Percentiles rank a stretch among this genome's conserved stretches.
phyloP scores from a whole-genome alignment of 2,888 invertebrate species.

The Apeira syringaria region DNA sequence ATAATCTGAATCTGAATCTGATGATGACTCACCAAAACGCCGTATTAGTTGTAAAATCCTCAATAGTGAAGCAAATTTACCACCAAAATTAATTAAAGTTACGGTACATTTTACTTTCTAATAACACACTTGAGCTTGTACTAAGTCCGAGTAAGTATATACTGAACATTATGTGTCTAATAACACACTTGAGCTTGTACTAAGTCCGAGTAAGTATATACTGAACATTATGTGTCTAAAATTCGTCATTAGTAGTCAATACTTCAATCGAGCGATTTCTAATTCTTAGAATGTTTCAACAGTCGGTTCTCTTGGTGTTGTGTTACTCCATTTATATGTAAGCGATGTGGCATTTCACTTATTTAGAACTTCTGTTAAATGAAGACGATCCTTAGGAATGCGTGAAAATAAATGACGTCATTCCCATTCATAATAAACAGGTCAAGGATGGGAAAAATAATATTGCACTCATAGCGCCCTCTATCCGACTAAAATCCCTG shows the following conservation, averaged over 20 bases:
- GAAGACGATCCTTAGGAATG: slow-evolving; percentile 20
- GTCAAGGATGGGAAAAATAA: slow-evolving; percentile 6
- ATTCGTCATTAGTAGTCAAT: slow-evolving; percentile 37
- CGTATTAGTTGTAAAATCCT: not conserved
- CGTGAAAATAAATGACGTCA: slow-evolving; percentile 7
- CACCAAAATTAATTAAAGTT: not conserved
- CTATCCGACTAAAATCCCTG: too few species aligned
- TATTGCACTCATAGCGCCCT: too few species aligned
- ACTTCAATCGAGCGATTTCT: slow-evolving; percentile 57
- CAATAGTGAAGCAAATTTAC: slow-evolving; percentile 2
- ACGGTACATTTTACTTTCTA: slow-evolving; percentile 7
- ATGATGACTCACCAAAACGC: slow-evolving; percentile 2
- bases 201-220: slow-evolving; percentile 5
- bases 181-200: not conserved
- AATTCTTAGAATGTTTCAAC: slow-evolving; percentile 71
- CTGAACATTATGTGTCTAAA: slow-evolving; percentile 20
- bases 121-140: slow-evolving; percentile 1
- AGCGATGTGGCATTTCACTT: slow-evolving; percentile 32
- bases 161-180: too few species aligned
- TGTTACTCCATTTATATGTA: slow-evolving; percentile 59
- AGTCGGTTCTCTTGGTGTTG: slow-evolving; percentile 61
- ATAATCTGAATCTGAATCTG: too few species aligned
- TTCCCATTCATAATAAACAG: slow-evolving; percentile 14
- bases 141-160: slow-evolving; percentile 1
- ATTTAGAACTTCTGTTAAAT: slow-evolving; percentile 18